phyloP scores from a whole-genome alignment of 2,888 invertebrate species.

The Cerastis leucographa region DNA sequence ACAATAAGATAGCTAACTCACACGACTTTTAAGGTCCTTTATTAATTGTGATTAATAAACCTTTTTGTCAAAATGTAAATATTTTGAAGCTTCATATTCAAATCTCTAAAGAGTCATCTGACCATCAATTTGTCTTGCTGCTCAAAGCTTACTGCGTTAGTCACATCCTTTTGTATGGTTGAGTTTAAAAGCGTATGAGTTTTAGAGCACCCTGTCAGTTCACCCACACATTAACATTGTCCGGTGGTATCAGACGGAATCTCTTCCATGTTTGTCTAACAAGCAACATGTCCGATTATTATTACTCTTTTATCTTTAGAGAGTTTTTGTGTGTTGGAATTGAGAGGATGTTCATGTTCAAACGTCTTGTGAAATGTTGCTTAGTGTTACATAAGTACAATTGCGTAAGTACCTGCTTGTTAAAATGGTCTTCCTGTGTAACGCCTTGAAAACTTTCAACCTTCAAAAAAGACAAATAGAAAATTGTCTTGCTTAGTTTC shows the following conservation, averaged over 20 bases:
- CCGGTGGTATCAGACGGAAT: conserved; percentile 85
- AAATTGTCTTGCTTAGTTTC: background rate
- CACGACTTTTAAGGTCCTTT: conserved; percentile 14
- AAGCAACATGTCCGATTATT: conserved; percentile 89
- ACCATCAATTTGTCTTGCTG: conserved; percentile 81
- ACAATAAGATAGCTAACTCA: conserved; percentile 17
- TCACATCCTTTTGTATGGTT: conserved; percentile 76
- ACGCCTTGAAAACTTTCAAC: background rate
- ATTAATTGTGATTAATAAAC: conserved; percentile 57
- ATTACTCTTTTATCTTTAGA: conserved; percentile 84
- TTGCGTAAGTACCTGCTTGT: background rate
- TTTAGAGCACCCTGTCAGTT: conserved; percentile 76
- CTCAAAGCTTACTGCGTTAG: conserved; percentile 74
- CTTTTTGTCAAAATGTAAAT: conserved; percentile 49
- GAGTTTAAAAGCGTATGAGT: conserved; percentile 62
- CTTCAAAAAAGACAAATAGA: background rate
- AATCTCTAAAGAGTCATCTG: conserved; percentile 72
- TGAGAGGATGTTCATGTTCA: conserved; percentile 70
- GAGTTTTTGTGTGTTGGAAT: conserved; percentile 68
- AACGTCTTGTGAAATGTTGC: background rate
- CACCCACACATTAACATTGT: conserved; percentile 87
- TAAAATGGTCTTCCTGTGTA: background rate
- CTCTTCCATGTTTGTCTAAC: conserved; percentile 89
- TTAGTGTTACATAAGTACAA: background rate
- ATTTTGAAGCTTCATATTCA: conserved; percentile 61